Conservation (phyloP, 1,140 invertebrate species). For the Diachasma alloeum region DNA sequence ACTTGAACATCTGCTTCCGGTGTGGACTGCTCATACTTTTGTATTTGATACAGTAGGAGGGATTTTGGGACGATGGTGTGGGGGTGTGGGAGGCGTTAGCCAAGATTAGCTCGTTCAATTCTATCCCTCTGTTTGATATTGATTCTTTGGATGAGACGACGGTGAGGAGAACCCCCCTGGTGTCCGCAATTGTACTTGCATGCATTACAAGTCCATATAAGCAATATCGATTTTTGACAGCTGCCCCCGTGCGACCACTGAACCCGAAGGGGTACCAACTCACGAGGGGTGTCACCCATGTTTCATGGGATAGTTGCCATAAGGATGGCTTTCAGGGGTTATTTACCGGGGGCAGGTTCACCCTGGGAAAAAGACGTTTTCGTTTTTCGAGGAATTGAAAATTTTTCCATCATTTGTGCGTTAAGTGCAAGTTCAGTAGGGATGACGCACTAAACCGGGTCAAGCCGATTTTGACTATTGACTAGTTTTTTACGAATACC, state of each 20-base stretch:
- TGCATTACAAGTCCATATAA: slow-evolving; percentile 28
- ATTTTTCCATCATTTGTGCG: too few relatives aligned
- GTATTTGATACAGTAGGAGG: neutral
- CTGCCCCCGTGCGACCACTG: slow-evolving; percentile 42
- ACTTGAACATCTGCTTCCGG: neutral
- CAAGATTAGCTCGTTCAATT: neutral
- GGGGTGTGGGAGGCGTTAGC: neutral
- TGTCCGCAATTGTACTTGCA: slow-evolving; percentile 18
- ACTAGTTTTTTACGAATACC: too few relatives aligned
- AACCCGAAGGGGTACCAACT: slow-evolving; percentile 3
- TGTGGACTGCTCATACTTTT: neutral
- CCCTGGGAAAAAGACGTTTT: neutral
- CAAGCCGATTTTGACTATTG: too few relatives aligned
- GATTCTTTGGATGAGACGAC: neutral
- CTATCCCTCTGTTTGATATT: neutral
- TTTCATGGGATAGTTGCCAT: neutral
- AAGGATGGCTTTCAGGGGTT: neutral
- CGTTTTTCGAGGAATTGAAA: too few relatives aligned
- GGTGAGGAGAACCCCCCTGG: slow-evolving; percentile 35
- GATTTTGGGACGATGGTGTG: neutral
- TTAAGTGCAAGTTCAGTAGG: too few relatives aligned
- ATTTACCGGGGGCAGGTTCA: neutral
- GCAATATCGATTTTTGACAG: slow-evolving; percentile 65
- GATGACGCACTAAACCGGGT: too few relatives aligned
- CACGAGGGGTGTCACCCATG: neutral